Base-by-base conservation (phyloP, 2,888 invertebrate genomes). In the Exephanes ischioxanthus region DNA sequence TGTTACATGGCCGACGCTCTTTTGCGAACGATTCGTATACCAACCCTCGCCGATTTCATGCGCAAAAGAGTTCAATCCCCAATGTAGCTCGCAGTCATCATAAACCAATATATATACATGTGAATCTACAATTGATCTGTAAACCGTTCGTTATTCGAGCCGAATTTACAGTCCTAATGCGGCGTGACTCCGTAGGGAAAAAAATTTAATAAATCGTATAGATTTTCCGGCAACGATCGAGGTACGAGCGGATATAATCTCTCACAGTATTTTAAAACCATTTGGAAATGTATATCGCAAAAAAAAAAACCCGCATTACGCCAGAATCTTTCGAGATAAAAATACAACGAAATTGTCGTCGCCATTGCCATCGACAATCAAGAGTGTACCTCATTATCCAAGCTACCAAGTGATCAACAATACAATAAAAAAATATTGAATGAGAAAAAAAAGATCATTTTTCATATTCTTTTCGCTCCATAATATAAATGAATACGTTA, bases 1-100 rank as follows among this genome's bases (percentile, higher is more conserved):
- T 85, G 75, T 79, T 80, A 84, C 71, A 78, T 68, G 63, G 80
- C 61, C 76, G 41, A 37, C 51, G 61, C 80, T 73, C 68, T 78
- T 81, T 80, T 58, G 48, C 84, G 67, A 79, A 79, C 73, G 41
- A 75, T 75, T 73, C 78, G 37, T 51, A 51, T 45, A 45, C 53
- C 66, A 26, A 6, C 61, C 22, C 63, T 41, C 33, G 48, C n/a
- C 11, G 22, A 14, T 61, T 61, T 14, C 30, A 30, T 26, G 30
- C 53, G 22, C 58, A 26, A 16, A 58, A 26, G 26, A 73, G 45
- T 73, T 41, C 22, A 22, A 61, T 26, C 61, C 9, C 73, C 58
- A 61, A 73, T 73, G 58, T 45, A 73, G 73, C 58, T 61, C 73
- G 41, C 73, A 45, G 73, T 73, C 58, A 41, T 73, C 73, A 63